Base-by-base conservation (phyloP, 2,797 vertebrate genomes). In the Acridotheres tristis region DNA sequence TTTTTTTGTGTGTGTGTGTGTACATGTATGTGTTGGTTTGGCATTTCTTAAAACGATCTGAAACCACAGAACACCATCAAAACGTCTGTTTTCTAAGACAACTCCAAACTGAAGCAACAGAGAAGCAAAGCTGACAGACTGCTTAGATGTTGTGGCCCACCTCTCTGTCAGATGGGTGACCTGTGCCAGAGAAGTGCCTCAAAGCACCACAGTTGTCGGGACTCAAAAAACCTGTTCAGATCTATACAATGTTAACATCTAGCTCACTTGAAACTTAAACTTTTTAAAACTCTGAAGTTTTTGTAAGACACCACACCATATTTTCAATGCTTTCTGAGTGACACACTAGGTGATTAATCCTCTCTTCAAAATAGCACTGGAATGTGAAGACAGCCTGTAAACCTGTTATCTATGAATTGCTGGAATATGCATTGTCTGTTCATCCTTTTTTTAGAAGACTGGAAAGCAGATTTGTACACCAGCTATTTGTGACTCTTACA, bases 1-100 rank as follows among this genome's bases (percentile, higher is more conserved):
- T 34, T 34, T 38, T 36, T 9, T 20, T 5, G 7, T 10, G 2
- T 30, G 9, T 42, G 11, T 4, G 8, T 9, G 2, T 26, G 10
- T 34, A 18, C 5, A 18, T 18, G 16, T 23, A 20, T 4, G 3
- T 25, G 1, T 19, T 43, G 15, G 13, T 58, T 73, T 45, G 29
- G 23, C 1, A 0, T 23, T 16, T 17, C 71, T 40, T 38, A 13
- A 47, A 30, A n/a, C 47, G 21, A 59, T 12, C 21, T 58, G 62
- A 83, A 85, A 83, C 16, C 20, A 75, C 1, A 23, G 55, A 55
- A 43, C 11, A 42, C 59, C 38, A 45, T 15, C 47, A 21, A 47
- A 74, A 58, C 2, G 6, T 62, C 16, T 68, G 5, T 80, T 74
- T 72, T 54, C 53, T 73, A 78, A 80, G 13, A 32, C 15, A 69